A percentile compares a stretch with the other conserved stretches of the same genome.
Evolutionary conservation across 92 coral and sea anemone genomes (phyloP).

Genomic region (Pocillopora meandrina): DNA sequence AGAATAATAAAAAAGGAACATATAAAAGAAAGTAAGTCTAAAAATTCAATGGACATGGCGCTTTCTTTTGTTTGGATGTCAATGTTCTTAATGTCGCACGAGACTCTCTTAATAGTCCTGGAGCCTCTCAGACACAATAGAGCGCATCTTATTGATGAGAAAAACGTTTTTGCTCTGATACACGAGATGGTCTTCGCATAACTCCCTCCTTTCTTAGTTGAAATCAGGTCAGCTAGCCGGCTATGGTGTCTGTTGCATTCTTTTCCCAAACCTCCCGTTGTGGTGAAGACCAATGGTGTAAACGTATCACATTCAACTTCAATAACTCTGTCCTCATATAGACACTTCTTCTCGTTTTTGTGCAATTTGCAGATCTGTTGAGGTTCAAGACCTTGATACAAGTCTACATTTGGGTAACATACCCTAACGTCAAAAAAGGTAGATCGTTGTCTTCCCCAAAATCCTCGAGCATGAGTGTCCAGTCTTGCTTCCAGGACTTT

Average conservation of each 20-base stretch:
- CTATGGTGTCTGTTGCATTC: not conserved
- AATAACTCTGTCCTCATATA: not conserved
- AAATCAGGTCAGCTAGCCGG: not conserved
- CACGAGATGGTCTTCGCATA: not conserved
- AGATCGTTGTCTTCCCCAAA: conserved; percentile 1
- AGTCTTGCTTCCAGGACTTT: conserved; percentile 10
- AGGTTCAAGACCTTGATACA: not conserved
- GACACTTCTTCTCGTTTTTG: too few relatives aligned
- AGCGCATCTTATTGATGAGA: too few relatives aligned
- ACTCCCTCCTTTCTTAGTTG: not conserved
- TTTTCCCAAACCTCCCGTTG: not conserved
- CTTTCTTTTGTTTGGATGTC: too few relatives aligned
- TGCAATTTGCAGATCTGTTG: too few relatives aligned
- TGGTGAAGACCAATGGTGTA: not conserved
- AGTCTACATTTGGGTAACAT: not conserved
- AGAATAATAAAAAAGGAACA: too few relatives aligned
- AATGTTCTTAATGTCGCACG: too few relatives aligned
- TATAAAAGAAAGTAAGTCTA: too few relatives aligned
- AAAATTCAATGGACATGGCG: too few relatives aligned
- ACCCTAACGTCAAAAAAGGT: conserved; percentile 11
- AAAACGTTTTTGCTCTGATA: too few relatives aligned
- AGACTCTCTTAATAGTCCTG: too few relatives aligned
- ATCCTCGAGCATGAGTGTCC: not conserved
- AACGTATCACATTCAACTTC: not conserved
- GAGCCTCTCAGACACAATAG: too few relatives aligned